phyloP scores from a whole-genome alignment of 2,113 vertebrate genomes.

The Stegostoma tigrinum region DNA sequence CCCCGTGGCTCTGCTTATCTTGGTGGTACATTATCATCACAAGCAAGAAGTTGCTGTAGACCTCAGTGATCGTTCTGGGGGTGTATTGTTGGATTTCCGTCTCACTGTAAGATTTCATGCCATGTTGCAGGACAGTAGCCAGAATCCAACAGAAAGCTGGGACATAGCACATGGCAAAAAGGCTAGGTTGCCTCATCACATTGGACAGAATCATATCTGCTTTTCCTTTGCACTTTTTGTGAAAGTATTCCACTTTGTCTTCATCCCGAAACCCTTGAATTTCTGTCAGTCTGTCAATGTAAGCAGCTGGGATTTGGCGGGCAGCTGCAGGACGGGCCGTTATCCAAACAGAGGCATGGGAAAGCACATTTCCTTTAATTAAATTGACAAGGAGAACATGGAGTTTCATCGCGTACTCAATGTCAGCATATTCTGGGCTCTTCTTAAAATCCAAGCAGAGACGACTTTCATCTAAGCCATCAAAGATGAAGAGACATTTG shows the following conservation, averaged over 20 bases:
- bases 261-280: conserved; percentile 33
- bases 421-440: neutral
- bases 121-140: conserved; percentile 15
- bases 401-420: neutral
- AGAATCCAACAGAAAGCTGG: conserved; percentile 38
- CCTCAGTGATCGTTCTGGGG: conserved; percentile 11
- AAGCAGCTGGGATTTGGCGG: neutral
- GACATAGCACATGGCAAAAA: conserved; percentile 37
- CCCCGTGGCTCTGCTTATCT: neutral
- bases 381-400: neutral
- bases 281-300: conserved; percentile 17
- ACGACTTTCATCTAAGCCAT: conserved; percentile 33
- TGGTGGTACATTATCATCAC: conserved; percentile 23
- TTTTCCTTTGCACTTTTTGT: neutral
- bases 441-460: conserved; percentile 21
- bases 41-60: conserved; percentile 32
- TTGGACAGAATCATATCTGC: neutral
- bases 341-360: conserved; percentile 26
- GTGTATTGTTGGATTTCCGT: neutral
- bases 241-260: conserved; percentile 30
- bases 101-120: neutral
- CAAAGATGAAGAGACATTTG: conserved; percentile 29
- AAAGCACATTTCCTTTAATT: conserved; percentile 22
- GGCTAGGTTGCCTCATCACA: neutral
- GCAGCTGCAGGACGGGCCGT: conserved; percentile 1